Conservation (phyloP, 2,888 invertebrate genomes). For the Notodonta ziczac region DNA sequence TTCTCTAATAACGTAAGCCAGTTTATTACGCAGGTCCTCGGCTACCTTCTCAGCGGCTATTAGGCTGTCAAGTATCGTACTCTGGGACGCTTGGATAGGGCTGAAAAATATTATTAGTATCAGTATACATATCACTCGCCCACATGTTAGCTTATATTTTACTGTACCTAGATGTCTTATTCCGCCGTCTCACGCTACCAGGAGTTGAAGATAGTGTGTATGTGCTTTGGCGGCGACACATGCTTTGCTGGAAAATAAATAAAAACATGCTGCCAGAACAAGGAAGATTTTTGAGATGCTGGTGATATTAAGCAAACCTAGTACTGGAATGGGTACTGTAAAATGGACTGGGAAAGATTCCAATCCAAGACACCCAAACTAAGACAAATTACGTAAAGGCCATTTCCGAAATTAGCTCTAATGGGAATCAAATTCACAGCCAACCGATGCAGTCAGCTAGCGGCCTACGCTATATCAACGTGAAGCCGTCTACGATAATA, state of each 20-base stretch:
- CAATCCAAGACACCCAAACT: no score
- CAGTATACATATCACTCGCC: no score
- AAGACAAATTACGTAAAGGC: no score
- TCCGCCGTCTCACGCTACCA: conserved; percentile 54
- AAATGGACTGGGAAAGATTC: no score
- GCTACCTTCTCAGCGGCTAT: conserved; percentile 63
- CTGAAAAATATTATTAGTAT: conserved; percentile 52
- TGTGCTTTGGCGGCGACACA: conserved; percentile 68
- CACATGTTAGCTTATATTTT: background rate
- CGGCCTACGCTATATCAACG: no score
- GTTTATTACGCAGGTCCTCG: conserved; percentile 57
- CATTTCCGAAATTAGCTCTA: no score
- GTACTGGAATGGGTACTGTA: no score
- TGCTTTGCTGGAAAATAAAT: conserved; percentile 38
- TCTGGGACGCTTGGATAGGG: conserved; percentile 59
- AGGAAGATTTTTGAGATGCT: no score
- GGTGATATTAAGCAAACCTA: no score
- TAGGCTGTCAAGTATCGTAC: conserved; percentile 56
- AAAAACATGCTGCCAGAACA: background rate
- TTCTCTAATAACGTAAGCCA: conserved; percentile 58
- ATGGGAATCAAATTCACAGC: no score
- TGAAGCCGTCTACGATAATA: no score
- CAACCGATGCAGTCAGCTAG: no score
- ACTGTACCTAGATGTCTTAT: conserved; percentile 75
- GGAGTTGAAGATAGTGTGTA: conserved; percentile 68